Evolutionary conservation across 2,888 invertebrate species (phyloP).

Genomic region (Perizoma affinitatum): DNA sequence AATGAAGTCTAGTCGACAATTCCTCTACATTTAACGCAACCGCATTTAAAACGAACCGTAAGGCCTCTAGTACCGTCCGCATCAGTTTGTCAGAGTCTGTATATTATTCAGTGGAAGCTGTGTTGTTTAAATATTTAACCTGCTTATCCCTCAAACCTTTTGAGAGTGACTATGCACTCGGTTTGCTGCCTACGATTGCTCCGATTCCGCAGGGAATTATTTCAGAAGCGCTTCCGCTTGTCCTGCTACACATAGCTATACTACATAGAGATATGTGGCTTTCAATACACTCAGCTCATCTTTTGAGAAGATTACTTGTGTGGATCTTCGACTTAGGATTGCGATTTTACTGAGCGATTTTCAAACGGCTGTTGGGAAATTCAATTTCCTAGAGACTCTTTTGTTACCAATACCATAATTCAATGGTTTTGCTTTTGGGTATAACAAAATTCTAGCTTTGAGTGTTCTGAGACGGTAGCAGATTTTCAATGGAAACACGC

Average conservation of each 20-base stretch:
- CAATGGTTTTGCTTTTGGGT: too few species aligned
- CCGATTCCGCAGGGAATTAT: conserved; percentile 47
- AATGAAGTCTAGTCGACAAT: too few species aligned
- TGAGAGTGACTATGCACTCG: conserved; percentile 44
- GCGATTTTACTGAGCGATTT: conserved; percentile 6
- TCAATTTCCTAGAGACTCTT: not conserved
- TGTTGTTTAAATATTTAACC: conserved; percentile 10
- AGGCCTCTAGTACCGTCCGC: too few species aligned
- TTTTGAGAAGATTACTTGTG: conserved; percentile 18
- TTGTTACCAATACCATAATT: not conserved
- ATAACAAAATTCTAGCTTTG: too few species aligned
- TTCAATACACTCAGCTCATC: conserved; percentile 23
- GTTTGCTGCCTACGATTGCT: conserved; percentile 44
- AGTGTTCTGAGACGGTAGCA: too few species aligned
- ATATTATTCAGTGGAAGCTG: conserved; percentile 8
- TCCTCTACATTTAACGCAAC: too few species aligned
- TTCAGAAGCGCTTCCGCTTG: conserved; percentile 31
- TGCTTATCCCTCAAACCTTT: conserved; percentile 41
- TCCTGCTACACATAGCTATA: conserved; percentile 4
- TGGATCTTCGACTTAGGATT: conserved; percentile 5
- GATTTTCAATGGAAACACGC: not conserved
- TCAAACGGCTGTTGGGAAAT: not conserved
- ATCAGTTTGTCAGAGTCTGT: not conserved
- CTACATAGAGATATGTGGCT: conserved; percentile 2
- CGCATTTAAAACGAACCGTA: too few species aligned